Evolutionary conservation across 2,888 invertebrate species (phyloP).

Genomic region (Drosophila dives): DNA sequence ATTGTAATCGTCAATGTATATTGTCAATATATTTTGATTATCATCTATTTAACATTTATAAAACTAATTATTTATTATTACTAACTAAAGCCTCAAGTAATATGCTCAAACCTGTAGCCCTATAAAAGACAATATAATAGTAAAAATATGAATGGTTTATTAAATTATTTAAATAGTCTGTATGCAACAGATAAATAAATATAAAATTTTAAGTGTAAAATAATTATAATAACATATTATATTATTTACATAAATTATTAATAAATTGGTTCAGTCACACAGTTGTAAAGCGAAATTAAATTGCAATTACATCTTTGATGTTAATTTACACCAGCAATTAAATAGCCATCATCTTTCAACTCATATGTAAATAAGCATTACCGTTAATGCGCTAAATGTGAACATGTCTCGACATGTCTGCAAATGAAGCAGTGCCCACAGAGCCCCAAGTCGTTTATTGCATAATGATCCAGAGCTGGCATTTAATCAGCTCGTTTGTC

Average conservation of each 20-base stretch:
- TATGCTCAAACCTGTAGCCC: background rate
- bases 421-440: conserved; percentile 35
- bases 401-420: conserved; percentile 15
- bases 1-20: background rate
- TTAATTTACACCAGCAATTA: conserved; percentile 19
- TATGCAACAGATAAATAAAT: background rate
- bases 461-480: conserved; percentile 72
- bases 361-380: conserved; percentile 45
- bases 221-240: too few species aligned
- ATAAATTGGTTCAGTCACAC: background rate
- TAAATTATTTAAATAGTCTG: background rate
- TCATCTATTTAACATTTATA: background rate
- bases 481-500: conserved; percentile 78
- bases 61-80: background rate
- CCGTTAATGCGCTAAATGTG: conserved; percentile 22
- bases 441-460: conserved; percentile 65
- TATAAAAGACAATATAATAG: background rate
- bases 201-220: too few species aligned
- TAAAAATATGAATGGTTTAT: background rate
- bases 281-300: background rate
- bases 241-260: background rate
- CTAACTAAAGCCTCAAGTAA: background rate
- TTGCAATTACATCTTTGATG: background rate
- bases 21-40: background rate
- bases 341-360: conserved; percentile 16